These are phyloP conservation scores for Drosophila auraria DNA, from an alignment of 1,140 invertebrate genomes.

Conservation along the genomic window DNA sequence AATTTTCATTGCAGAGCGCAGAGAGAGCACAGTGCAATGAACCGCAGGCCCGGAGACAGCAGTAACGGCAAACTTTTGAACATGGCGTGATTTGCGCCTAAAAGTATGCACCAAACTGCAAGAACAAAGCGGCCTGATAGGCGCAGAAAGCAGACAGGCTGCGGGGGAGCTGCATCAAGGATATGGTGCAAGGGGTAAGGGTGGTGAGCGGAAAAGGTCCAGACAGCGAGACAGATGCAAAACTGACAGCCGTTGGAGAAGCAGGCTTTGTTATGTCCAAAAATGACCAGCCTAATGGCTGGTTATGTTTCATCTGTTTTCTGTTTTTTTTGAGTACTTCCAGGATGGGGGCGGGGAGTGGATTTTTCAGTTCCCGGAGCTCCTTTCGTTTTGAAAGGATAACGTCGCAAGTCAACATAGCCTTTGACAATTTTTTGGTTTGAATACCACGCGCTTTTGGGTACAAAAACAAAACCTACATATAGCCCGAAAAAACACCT, in stretches of 20 bases:
- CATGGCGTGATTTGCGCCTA: slow-evolving; percentile 64
- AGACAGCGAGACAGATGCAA: slow-evolving; percentile 23
- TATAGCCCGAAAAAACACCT: too few relatives aligned
- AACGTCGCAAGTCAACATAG: not conserved
- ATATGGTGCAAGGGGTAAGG: not conserved
- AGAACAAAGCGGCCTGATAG: slow-evolving; percentile 57
- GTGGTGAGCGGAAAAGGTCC: slow-evolving; percentile 4
- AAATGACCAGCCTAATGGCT: slow-evolving; percentile 33
- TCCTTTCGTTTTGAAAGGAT: not conserved
- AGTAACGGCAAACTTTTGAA: slow-evolving; percentile 57
- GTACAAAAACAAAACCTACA: too few relatives aligned
- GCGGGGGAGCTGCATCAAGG: not conserved
- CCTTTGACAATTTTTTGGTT: too few relatives aligned
- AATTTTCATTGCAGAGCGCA: slow-evolving; percentile 47
- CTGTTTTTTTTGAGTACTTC: not conserved
- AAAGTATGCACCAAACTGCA: slow-evolving; percentile 60
- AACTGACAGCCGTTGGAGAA: slow-evolving; percentile 17
- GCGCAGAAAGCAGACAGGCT: slow-evolving; percentile 27
- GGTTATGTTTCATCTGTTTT: slow-evolving; percentile 17
- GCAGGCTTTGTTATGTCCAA: slow-evolving; percentile 25
- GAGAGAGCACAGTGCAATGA: slow-evolving; percentile 62
- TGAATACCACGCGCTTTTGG: too few relatives aligned
- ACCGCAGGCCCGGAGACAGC: slow-evolving; percentile 45
- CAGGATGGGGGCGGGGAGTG: not conserved
- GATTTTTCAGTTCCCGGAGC: not conserved